Evolutionary conservation across 2,888 invertebrate species (phyloP), one percentile per base, ranked within the genome.

Genomic region (Eristalinus sepulchralis): DNA sequence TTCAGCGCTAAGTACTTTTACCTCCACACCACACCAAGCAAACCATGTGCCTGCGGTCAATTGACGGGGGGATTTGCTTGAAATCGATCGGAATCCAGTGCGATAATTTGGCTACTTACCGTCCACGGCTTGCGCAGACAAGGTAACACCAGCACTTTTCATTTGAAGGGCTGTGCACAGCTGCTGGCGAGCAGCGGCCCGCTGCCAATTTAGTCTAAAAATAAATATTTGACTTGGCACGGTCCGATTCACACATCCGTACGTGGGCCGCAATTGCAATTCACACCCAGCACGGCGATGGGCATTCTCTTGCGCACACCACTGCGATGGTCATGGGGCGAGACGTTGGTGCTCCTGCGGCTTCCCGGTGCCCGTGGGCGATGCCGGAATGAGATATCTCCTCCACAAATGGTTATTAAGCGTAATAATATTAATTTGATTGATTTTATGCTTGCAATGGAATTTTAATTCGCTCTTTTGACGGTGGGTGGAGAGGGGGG

Each of bases 181-280:
- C 85, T 82, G 85, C 81, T 80, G 20, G 36, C 13, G n/a, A 34
- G n/a, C 34, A 22, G 6, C 31, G n/a, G 57, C 53, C 57, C 24
- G 75, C 59, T 68, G 85, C 77, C 72, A 82, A 79, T 82, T 79
- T 83, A 79, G 75, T 86, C 86, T 86, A 86, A 86, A 86, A 86
- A 86, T 86, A 86, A 86, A 86, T 86, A 86, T 86, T 86, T 86
- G 67, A 79, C 78, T 86, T 86, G 86, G 86, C 86, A 83, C 71
- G 22, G 78, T 67, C 47, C 63, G 62, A 72, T 72, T 81, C 84
- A 84, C 68, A 81, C 77, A 77, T 78, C 64, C 73, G 66, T 57
- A 82, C 53, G 24, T 13, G 67, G 73, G 70, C 68, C 71, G 66
- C 83, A 82, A 78, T 86, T 83, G 86, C 39, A 68, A 77, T 86